These are phyloP conservation scores for Nerophis ophidion DNA, from an alignment of 2,113 vertebrate genomes.

Conservation along the genomic window DNA sequence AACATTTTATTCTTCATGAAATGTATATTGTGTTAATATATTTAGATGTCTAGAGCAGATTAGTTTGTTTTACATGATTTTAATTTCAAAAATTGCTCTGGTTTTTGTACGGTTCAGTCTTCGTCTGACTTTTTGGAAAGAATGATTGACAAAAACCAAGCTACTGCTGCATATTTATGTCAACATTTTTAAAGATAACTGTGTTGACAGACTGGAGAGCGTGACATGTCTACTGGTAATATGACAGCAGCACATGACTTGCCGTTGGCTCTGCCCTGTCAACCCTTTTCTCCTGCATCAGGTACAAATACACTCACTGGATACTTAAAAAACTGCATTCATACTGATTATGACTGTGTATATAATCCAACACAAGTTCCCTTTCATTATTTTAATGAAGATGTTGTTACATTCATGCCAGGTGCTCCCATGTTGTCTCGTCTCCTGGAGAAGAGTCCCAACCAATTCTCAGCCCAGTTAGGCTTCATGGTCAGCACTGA, in stretches of 20 bases:
- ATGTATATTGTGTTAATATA: background rate
- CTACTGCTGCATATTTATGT: slow-evolving; percentile 9
- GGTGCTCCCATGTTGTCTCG: slow-evolving; percentile 96
- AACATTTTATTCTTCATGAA: background rate
- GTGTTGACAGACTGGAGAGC: slow-evolving; percentile 81
- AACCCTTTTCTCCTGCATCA: slow-evolving; percentile 84
- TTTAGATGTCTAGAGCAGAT: background rate
- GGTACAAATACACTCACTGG: slow-evolving; percentile 38
- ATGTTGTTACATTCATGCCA: slow-evolving; percentile 52
- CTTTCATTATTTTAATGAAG: background rate
- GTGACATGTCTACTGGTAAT: slow-evolving; percentile 73
- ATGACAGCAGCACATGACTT: slow-evolving; percentile 77
- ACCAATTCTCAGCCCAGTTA: slow-evolving; percentile 86
- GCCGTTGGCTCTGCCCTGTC: slow-evolving; percentile 75
- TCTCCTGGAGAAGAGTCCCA: slow-evolving; percentile 91
- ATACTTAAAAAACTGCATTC: background rate
- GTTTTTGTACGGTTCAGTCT: too few species aligned
- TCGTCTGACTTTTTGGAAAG: too few species aligned
- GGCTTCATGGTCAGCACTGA: slow-evolving; percentile 72
- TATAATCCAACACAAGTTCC: too few species aligned
- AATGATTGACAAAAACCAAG: too few species aligned
- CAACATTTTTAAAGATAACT: slow-evolving; percentile 8
- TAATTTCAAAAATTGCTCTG: too few species aligned
- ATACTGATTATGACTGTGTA: too few species aligned
- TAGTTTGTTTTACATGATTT: too few species aligned